Evolutionary conservation across 2,113 vertebrate genomes (phyloP), one percentile per base, ranked within the genome.

Genomic region (Synodontis membranacea): DNA sequence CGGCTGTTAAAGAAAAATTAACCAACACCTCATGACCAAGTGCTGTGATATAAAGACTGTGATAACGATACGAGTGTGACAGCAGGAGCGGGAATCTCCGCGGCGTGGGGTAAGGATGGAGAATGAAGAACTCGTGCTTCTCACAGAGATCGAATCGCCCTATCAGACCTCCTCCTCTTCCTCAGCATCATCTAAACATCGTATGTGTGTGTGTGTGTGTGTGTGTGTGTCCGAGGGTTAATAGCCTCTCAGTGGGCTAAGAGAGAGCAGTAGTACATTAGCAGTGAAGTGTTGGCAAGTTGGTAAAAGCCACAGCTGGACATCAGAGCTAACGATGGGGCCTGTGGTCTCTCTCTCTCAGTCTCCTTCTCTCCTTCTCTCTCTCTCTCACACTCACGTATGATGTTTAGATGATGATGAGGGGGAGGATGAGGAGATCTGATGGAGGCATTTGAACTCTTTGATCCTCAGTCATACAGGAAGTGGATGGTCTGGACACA

Each of bases 271-370:
- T 82, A 79, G 85, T 84, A 79, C 86, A 88, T 89, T 88, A 88
- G 80, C 44, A 70, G 86, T 17, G 86, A 92, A 93, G 90, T 81
- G 23, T 68, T 4, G 78, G 88, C 86, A 89, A 86, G 89, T 81
- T 86, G 87, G 90, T 94, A 95, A 94, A 93, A 91, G 90, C 83
- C 93, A 91, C 92, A 91, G 91, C 72, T 82, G 92, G 94, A 93
- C 86, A 87, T 88, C 84, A 84, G 46, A 50, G 87, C 84, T 78
- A 89, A 85, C 34, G 88, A 87, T 15, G 44, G 25, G 52, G 21
- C 46, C 52, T 19, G 50, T 78, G 75, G 84, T 88, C 85, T 87
- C 86, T 92, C 84, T 89, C 23, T 88, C 82, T 88, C 89, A 15
- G 39, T n/a, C 39, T n/a, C 56, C n/a, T 11, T 28, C 52, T 28